phyloP scores from a whole-genome alignment of 2,113 vertebrate genomes.

The Tautogolabrus adspersus region DNA sequence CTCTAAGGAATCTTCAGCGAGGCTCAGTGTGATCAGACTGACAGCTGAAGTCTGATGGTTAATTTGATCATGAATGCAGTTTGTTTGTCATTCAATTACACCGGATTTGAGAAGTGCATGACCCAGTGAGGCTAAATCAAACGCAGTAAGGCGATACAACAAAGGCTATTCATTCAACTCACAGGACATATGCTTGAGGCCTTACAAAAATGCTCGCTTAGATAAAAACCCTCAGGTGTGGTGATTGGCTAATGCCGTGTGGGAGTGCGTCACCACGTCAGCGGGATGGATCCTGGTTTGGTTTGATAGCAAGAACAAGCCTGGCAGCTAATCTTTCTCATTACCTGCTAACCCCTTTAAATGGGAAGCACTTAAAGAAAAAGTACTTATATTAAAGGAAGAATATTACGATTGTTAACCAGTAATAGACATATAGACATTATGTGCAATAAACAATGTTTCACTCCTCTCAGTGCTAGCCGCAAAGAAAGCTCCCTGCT shows the following conservation, averaged over 20 bases:
- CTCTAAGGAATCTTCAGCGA: conserved; percentile 47
- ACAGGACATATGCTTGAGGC: conserved; percentile 49
- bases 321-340: conserved; percentile 49
- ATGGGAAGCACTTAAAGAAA: conserved; percentile 24
- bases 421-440: too few species aligned
- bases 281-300: conserved; percentile 57
- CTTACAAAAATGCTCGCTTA: conserved; percentile 59
- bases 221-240: conserved; percentile 42
- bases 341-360: conserved; percentile 46
- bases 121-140: conserved; percentile 21
- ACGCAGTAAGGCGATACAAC: conserved; percentile 50
- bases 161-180: conserved; percentile 53
- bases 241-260: conserved; percentile 52
- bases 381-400: conserved; percentile 42
- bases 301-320: conserved; percentile 61
- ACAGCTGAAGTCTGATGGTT: conserved; percentile 44
- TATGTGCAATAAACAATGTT: too few species aligned
- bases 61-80: conserved; percentile 49
- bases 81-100: conserved; percentile 53
- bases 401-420: too few species aligned
- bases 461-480: too few species aligned
- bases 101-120: conserved; percentile 42
- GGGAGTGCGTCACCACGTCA: conserved; percentile 58
- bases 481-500: too few species aligned
- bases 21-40: conserved; percentile 30